phyloP scores from a whole-genome alignment of 1,140 invertebrate species.

The Neodiprion virginianus region DNA sequence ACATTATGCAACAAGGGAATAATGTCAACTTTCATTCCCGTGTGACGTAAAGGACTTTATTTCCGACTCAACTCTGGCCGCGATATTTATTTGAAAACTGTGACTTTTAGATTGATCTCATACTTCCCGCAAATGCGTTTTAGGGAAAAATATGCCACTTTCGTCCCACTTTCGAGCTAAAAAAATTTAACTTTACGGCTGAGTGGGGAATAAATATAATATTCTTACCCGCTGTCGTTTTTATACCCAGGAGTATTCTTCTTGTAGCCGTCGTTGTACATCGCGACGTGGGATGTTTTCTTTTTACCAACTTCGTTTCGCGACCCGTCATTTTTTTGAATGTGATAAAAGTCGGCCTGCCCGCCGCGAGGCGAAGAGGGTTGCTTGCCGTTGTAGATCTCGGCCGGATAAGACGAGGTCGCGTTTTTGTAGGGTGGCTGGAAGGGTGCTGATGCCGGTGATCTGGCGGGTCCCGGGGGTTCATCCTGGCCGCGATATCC shows the following conservation, averaged over 20 bases:
- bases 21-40: too few species aligned
- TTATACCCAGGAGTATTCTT: conserved; percentile 59
- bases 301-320: conserved; percentile 23
- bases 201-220: too few species aligned
- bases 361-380: conserved; percentile 39
- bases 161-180: too few species aligned
- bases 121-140: too few species aligned
- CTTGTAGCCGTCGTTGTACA: conserved; percentile 58
- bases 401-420: conserved; percentile 44
- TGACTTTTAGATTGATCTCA: too few species aligned
- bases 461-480: conserved; percentile 51
- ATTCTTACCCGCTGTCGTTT: conserved; percentile 57
- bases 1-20: too few species aligned
- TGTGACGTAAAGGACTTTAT: too few species aligned
- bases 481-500: conserved; percentile 59
- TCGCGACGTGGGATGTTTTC: conserved; percentile 47
- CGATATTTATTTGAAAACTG: too few species aligned
- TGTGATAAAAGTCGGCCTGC: conserved; percentile 43
- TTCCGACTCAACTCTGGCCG: too few species aligned
- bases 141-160: too few species aligned
- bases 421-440: conserved; percentile 55
- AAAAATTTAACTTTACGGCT: too few species aligned
- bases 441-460: conserved; percentile 47
- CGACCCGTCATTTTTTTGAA: conserved; percentile 39
- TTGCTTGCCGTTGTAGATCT: conserved; percentile 50